phyloP scores from a whole-genome alignment of 2,113 vertebrate genomes.

The Psettodes erumei region DNA sequence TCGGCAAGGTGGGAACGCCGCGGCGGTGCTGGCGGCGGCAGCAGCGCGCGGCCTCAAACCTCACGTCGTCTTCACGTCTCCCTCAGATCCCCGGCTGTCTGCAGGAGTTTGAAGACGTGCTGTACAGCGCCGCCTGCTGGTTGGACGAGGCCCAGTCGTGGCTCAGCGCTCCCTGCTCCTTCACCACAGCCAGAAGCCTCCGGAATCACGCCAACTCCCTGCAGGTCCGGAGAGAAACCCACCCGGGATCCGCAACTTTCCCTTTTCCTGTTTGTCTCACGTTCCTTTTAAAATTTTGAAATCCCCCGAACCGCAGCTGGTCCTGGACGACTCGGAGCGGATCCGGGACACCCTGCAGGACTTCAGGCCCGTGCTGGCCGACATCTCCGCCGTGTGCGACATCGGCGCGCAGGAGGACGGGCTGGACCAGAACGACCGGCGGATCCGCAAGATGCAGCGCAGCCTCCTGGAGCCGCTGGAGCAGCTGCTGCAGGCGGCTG shows the following conservation, averaged over 20 bases:
- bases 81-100: conserved; percentile 87
- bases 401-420: conserved; percentile 75
- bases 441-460: conserved; percentile 83
- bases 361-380: conserved; percentile 82
- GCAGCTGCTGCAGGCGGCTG: conserved; percentile 83
- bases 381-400: conserved; percentile 87
- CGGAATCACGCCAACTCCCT: conserved; percentile 83
- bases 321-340: conserved; percentile 90
- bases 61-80: background rate
- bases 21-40: too few relatives aligned
- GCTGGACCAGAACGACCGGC: conserved; percentile 76
- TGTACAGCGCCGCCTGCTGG: conserved; percentile 85
- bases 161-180: conserved; percentile 79
- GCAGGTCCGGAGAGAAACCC: too few relatives aligned
- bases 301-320: conserved; percentile 80
- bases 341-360: conserved; percentile 83
- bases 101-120: conserved; percentile 88
- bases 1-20: conserved; percentile 90
- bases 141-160: conserved; percentile 85
- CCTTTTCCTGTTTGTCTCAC: too few relatives aligned
- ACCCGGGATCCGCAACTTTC: too few relatives aligned
- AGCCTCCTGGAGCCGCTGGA: conserved; percentile 83
- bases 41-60: too few relatives aligned
- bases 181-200: conserved; percentile 84
- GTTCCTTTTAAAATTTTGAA: too few relatives aligned